Conservation (phyloP, 2,888 invertebrate species). For the Trachelus stipa region DNA sequence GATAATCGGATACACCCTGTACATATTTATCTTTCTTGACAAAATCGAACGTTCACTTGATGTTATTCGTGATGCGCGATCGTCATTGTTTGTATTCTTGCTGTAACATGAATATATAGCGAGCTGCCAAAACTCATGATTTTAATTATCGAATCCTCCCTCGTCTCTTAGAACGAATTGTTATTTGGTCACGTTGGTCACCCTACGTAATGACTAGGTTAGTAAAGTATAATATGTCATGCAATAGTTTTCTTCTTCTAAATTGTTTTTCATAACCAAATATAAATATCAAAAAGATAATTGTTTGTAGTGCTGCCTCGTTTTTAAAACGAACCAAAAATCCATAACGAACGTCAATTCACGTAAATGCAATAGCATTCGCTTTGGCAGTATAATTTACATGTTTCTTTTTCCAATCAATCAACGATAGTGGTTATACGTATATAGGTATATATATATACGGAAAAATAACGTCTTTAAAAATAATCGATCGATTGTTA, state of each 20-base stretch:
- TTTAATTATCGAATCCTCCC: background rate
- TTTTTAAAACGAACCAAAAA: slow-evolving; percentile 33
- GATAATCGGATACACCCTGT: no score
- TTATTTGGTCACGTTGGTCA: slow-evolving; percentile 39
- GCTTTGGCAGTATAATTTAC: slow-evolving; percentile 59
- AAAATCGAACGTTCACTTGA: no score
- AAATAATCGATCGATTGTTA: background rate
- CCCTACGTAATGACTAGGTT: slow-evolving; percentile 56
- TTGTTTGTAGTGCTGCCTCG: slow-evolving; percentile 26
- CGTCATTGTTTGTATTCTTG: no score
- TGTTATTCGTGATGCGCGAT: no score
- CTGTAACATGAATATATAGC: background rate
- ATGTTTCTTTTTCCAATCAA: background rate
- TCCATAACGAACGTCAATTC: slow-evolving; percentile 43
- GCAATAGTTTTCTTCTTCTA: slow-evolving; percentile 36
- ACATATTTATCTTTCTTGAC: no score
- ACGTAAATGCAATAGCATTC: slow-evolving; percentile 57
- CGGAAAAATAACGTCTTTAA: no score
- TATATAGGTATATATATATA: background rate
- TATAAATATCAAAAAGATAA: slow-evolving; percentile 47
- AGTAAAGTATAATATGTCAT: slow-evolving; percentile 50
- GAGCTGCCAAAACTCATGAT: slow-evolving; percentile 33
- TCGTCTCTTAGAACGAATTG: background rate
- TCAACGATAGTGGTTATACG: background rate
- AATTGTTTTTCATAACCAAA: slow-evolving; percentile 30